Percentiles rank a stretch among this genome's conserved stretches.
phyloP scores from a whole-genome alignment of 2,888 invertebrate genomes.

The Tachina fera region DNA sequence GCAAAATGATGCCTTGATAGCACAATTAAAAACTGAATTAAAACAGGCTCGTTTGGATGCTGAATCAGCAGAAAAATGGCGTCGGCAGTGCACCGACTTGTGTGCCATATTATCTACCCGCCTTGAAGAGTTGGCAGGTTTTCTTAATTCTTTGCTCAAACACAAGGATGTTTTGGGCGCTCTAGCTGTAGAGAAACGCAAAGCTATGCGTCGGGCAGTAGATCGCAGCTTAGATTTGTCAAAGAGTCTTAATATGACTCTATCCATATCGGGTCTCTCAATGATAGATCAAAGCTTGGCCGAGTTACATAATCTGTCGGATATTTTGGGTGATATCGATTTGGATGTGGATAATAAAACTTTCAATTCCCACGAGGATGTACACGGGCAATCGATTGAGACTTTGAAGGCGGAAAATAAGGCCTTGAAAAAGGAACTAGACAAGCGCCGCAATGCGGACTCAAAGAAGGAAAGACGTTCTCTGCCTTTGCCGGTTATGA shows the following conservation, averaged over 20 bases:
- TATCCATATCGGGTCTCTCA: conserved; percentile 80
- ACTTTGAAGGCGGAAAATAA: conserved; percentile 78
- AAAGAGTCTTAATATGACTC: conserved; percentile 83
- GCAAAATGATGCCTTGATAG: conserved; percentile 74
- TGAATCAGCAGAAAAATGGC: conserved; percentile 80
- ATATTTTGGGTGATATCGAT: conserved; percentile 79
- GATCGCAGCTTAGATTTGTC: conserved; percentile 85
- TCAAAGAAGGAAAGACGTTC: conserved; percentile 80
- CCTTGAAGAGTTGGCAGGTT: conserved; percentile 86
- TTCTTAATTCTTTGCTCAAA: conserved; percentile 85
- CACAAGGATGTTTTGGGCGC: conserved; percentile 84
- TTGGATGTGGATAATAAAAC: conserved; percentile 74
- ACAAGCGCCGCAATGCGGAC: conserved; percentile 75
- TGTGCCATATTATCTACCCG: conserved; percentile 84
- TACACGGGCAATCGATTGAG: conserved; percentile 75
- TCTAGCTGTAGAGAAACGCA: conserved; percentile 84
- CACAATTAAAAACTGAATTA: conserved; percentile 77
- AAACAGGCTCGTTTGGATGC: conserved; percentile 77
- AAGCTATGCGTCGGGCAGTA: conserved; percentile 84
- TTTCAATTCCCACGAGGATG: conserved; percentile 79
- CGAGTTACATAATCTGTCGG: conserved; percentile 83
- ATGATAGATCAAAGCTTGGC: conserved; percentile 84
- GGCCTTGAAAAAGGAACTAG: conserved; percentile 77
- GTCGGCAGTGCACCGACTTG: conserved; percentile 80
- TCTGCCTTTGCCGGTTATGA: conserved; percentile 75